Percentiles rank a stretch among this genome's conserved stretches.
phyloP scores from a whole-genome alignment of 35 echinoderm and acorn worm genomes.

The Heliocidaris tuberculata region DNA sequence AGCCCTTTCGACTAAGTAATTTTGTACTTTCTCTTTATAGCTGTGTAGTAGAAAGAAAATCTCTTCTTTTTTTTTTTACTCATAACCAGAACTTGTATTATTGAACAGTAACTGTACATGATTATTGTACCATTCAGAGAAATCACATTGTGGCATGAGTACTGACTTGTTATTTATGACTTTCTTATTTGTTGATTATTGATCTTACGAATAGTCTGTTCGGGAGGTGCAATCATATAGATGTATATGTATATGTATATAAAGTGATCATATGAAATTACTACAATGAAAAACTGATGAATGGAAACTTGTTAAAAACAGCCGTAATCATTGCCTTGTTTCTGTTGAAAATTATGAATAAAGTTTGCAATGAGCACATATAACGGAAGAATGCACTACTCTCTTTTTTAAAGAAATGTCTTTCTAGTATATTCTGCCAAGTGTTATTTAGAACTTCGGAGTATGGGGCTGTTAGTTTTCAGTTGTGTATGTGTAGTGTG shows the following conservation, averaged over 20 bases:
- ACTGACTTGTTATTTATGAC: background rate
- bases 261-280: background rate
- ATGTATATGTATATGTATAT: background rate
- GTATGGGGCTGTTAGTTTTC: too few relatives aligned
- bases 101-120: too few relatives aligned
- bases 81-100: too few relatives aligned
- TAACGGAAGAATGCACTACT: background rate
- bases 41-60: background rate
- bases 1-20: background rate
- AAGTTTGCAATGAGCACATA: background rate
- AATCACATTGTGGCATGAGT: background rate
- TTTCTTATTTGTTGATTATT: background rate
- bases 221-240: background rate
- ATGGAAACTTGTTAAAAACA: background rate
- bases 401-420: too few relatives aligned
- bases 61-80: too few relatives aligned
- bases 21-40: background rate
- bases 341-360: background rate
- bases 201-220: background rate
- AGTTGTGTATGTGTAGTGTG: too few relatives aligned
- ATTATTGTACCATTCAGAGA: too few relatives aligned
- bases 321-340: background rate
- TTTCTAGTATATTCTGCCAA: too few relatives aligned
- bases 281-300: background rate
- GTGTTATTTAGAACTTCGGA: too few relatives aligned